phyloP scores from a whole-genome alignment of 2,888 invertebrate species.

The Crioceris asparagi region DNA sequence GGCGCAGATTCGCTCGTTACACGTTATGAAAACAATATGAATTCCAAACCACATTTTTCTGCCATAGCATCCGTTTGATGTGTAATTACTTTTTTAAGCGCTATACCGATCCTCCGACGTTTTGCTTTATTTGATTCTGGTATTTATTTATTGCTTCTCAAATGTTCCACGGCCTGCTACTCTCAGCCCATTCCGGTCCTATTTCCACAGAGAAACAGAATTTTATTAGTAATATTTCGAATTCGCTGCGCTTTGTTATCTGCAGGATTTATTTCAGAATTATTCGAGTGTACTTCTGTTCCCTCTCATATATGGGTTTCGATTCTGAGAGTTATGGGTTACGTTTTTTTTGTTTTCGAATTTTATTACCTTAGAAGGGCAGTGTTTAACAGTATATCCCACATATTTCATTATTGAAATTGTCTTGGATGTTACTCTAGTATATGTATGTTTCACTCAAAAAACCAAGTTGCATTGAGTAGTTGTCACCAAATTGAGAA shows the following conservation, averaged over 20 bases:
- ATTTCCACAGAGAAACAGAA: neutral
- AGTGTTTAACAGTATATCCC: too few species aligned
- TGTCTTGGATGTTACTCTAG: too few species aligned
- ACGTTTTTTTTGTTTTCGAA: too few species aligned
- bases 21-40: conserved; percentile 40
- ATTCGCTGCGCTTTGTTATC: conserved; percentile 15
- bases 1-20: conserved; percentile 20
- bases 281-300: too few species aligned
- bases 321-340: too few species aligned
- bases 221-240: conserved; percentile 16
- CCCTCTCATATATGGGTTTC: too few species aligned
- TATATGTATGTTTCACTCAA: too few species aligned
- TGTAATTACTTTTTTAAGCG: conserved; percentile 39
- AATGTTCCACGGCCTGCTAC: conserved; percentile 13
- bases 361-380: too few species aligned
- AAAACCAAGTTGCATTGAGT: too few species aligned
- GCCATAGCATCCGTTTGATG: conserved; percentile 35
- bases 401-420: too few species aligned
- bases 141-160: conserved; percentile 33
- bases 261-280: conserved; percentile 12
- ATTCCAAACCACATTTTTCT: conserved; percentile 40
- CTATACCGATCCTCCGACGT: conserved; percentile 11
- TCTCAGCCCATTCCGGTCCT: conserved; percentile 1
- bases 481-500: too few species aligned
- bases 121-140: conserved; percentile 34